A percentile compares a stretch with the other conserved stretches of the same genome.
Conservation (phyloP, 2,888 invertebrate species). For the Eremobia ochroleuca region DNA sequence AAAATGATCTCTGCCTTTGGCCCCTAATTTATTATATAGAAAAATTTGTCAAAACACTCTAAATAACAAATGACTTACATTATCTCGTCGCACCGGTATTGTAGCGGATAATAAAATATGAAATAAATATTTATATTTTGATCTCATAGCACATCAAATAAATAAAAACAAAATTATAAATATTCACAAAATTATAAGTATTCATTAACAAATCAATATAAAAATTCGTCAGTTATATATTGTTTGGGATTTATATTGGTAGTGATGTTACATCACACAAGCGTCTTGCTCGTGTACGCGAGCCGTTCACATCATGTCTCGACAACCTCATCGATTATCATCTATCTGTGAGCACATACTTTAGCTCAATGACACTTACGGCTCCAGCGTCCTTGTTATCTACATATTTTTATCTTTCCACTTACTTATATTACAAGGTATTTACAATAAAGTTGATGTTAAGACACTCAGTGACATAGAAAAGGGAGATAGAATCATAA, state of each 20-base stretch:
- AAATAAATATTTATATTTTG: slow-evolving; percentile 68
- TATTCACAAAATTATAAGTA: slow-evolving; percentile 47
- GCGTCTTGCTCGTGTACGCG: slow-evolving; percentile 22
- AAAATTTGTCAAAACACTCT: slow-evolving; percentile 83
- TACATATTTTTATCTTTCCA: slow-evolving; percentile 55
- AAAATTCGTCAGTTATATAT: slow-evolving; percentile 12
- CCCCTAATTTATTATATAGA: slow-evolving; percentile 80
- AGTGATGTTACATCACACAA: slow-evolving; percentile 30
- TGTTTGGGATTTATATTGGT: slow-evolving; percentile 24
- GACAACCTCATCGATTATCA: slow-evolving; percentile 58
- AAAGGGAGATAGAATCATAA: slow-evolving; percentile 58
- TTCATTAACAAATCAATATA: slow-evolving; percentile 28
- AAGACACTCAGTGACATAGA: slow-evolving; percentile 58
- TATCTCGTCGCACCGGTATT: slow-evolving; percentile 88
- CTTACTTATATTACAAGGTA: slow-evolving; percentile 60
- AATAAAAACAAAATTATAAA: slow-evolving; percentile 42
- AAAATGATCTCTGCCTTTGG: slow-evolving; percentile 76
- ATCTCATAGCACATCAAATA: slow-evolving; percentile 59
- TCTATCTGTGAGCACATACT: slow-evolving; percentile 57
- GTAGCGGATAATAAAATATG: slow-evolving; percentile 85
- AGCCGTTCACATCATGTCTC: slow-evolving; percentile 50
- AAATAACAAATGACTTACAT: slow-evolving; percentile 88
- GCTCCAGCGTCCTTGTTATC: slow-evolving; percentile 41
- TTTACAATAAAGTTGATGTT: slow-evolving; percentile 60
- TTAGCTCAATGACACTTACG: slow-evolving; percentile 50